Conservation (phyloP, 2,888 invertebrate genomes). For the Nomada ferruginata region DNA sequence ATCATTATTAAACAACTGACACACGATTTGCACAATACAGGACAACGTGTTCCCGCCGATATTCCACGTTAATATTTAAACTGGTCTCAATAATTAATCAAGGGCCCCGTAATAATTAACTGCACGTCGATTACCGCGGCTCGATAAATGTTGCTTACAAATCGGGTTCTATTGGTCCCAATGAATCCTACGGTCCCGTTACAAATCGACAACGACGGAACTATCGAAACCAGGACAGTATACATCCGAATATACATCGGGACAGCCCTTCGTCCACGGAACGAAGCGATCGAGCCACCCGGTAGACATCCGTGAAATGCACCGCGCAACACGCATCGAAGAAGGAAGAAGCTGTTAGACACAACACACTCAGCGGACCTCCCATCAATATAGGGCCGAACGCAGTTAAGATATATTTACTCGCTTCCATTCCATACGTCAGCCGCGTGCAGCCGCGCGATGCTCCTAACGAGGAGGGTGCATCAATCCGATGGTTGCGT, state of each 20-base stretch:
- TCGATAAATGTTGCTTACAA: no score
- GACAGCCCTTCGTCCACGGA: slow-evolving; percentile 6
- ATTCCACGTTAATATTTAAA: no score
- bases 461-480: slow-evolving; percentile 23
- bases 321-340: slow-evolving; percentile 54
- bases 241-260: background rate
- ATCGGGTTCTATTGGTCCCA: background rate
- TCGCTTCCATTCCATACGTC: slow-evolving; percentile 77
- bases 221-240: no score
- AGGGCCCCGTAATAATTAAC: no score
- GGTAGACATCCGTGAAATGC: slow-evolving; percentile 57
- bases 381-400: slow-evolving; percentile 82
- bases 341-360: slow-evolving; percentile 81
- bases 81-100: no score
- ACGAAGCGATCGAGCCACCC: slow-evolving; percentile 46
- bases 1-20: no score
- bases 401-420: slow-evolving; percentile 83
- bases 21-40: no score
- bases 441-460: slow-evolving; percentile 44
- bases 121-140: no score
- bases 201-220: background rate
- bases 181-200: background rate
- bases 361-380: slow-evolving; percentile 83
- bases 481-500: slow-evolving; percentile 67
- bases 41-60: no score